These are phyloP conservation scores for Lutraria lutraria DNA, from an alignment of 2,888 invertebrate species.

Conservation along the genomic window DNA sequence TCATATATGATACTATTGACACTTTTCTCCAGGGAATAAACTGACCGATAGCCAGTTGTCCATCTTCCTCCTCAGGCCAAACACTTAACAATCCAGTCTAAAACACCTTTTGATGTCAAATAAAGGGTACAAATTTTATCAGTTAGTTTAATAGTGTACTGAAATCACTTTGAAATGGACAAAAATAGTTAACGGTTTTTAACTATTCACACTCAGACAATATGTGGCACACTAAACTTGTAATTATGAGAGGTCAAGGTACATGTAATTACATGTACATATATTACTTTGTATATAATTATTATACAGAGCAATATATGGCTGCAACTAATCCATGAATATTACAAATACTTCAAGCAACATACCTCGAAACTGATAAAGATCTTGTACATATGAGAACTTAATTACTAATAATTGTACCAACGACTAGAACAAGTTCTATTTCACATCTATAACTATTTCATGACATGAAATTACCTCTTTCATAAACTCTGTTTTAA, in stretches of 20 bases:
- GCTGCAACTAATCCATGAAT: no score
- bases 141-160: not conserved
- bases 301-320: no score
- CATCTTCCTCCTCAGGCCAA: not conserved
- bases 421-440: no score
- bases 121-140: conserved; percentile 5
- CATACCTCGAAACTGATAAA: no score
- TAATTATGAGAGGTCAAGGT: not conserved
- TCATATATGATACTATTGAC: not conserved
- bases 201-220: not conserved
- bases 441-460: no score
- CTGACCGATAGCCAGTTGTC: not conserved
- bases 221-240: not conserved
- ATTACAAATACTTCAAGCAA: no score
- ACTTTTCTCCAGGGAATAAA: not conserved
- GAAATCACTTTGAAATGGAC: not conserved
- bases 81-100: not conserved
- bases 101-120: conserved; percentile 19
- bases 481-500: no score
- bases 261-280: not conserved
- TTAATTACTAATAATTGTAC: no score
- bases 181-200: not conserved
- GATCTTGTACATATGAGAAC: no score
- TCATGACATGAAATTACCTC: no score
- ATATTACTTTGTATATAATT: no score